Base-by-base conservation (phyloP, 2,113 vertebrate genomes). In the Oreochromis niloticus region DNA sequence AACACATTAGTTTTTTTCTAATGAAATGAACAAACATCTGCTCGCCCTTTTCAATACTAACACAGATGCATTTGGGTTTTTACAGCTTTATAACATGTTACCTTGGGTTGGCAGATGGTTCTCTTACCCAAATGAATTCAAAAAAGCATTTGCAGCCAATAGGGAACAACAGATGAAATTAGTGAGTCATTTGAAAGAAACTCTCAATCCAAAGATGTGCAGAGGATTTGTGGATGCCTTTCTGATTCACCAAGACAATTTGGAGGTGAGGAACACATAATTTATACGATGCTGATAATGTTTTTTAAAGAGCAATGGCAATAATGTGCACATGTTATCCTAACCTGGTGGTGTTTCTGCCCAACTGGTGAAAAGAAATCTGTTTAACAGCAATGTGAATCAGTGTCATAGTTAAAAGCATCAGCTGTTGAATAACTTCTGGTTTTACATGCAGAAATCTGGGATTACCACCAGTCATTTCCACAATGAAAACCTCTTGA, bases 181-280 rank as follows among this genome's bases (percentile, higher is more conserved):
- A 1, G 81, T 88, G 17, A 73, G 57, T 6, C 22, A 9, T 27
- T 2, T 91, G 24, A 89, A 83, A n/a, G 85, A 91, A 55, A 94
- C 81, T 5, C 81, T 92, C 24, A 43, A 91, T 43, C 88, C 79
- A n/a, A 32, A 89, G 34, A 89, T 57, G 86, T 85, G 88, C 87
- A 61, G 93, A 87, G 85, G 91, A 3, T 83, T 89, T 2, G 88
- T 91, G 81, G 93, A 94, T 4, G 16, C 7, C 9, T 94, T 94
- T 54, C 80, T 92, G 39, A 30, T 66, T 43, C 80, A 22, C 3
- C 39, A 86, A 32, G 22, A 85, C 46, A 46, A 63, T 10, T 12
- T 86, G 54, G 61, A 92, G 91, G 88, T 93, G 34, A n/a, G 34
- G 11, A 39, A 68, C 6, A 39, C 1, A 6, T 39, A 11, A 1